Base-by-base conservation (phyloP, 2,888 invertebrate species). In the Drosophila pseudotakahashii region DNA sequence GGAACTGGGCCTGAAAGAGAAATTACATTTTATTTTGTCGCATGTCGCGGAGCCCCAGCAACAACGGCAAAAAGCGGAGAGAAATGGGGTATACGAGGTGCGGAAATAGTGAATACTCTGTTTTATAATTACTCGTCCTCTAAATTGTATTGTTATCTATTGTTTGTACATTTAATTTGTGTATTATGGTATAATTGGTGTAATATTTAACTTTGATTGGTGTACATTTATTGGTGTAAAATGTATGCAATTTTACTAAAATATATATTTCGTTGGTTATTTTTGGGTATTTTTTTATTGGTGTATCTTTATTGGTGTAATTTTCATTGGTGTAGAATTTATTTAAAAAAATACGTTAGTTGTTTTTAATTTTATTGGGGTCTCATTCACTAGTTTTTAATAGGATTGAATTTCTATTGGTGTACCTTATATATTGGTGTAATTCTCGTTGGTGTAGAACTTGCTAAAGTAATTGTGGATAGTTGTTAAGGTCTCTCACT, bases 1-100 rank as follows among this genome's bases (percentile, higher is more conserved):
- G 50, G 23, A 54, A 73, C 51, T 69, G 72, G 61, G 68, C 53
- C 64, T 67, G 37, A 66, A 67, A 45, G 64, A 66, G 37, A 67
- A 66, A 71, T 71, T 71, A 71, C 60, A 71, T 64, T 66, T 67
- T 67, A 67, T 66, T 66, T 53, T 66, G 54, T 58, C 67, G 59
- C 68, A 62, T 67, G 67, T 67, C 67, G 66, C 66, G 66, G 53
- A 53, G 48, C 47, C 32, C 32, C 62, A 51, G 32, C 19, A 62
- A 13, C 7, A 61, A 11, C 37, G 32, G 36, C 19, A 51, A 32
- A 16, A 50, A 32, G 37, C 16, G 51, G 5, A 13, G 10, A 1
- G 13, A 39, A 41, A 13, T 7, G 2, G 10, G 9, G 11, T 13
- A 63, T 11, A 7, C 30, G 5, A 14, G 6, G 32, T 6, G 32